phyloP scores from a whole-genome alignment of 2,888 invertebrate species.

The Strigamia crassipes region DNA sequence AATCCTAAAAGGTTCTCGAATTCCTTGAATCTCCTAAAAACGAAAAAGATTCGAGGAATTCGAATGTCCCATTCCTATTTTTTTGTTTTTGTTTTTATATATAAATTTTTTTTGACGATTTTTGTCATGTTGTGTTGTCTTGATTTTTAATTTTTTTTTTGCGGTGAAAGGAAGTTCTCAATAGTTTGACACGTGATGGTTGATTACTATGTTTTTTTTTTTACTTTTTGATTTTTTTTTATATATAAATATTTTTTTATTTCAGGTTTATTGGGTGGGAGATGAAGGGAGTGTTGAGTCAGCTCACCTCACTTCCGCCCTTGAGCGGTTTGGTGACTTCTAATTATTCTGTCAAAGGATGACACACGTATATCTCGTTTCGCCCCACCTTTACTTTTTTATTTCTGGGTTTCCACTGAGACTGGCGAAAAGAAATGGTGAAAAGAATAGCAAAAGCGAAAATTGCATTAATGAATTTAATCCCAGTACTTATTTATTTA shows the following conservation, averaged over 20 bases:
- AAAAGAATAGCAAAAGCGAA: too few relatives aligned
- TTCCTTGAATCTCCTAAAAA: too few relatives aligned
- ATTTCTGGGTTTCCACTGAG: background rate
- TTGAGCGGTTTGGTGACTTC: conserved; percentile 21
- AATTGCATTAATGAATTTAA: too few relatives aligned
- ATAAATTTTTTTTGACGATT: too few relatives aligned
- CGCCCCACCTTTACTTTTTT: background rate
- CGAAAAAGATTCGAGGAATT: too few relatives aligned
- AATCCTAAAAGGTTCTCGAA: too few relatives aligned
- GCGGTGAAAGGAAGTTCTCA: background rate
- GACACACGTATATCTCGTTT: conserved; percentile 6
- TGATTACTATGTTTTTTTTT: background rate
- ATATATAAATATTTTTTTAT: background rate
- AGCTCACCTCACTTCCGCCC: conserved; percentile 21
- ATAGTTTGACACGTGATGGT: conserved; percentile 6
- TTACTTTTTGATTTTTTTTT: background rate
- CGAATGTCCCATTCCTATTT: too few relatives aligned
- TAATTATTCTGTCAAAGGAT: conserved; percentile 21
- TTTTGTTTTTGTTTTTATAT: too few relatives aligned
- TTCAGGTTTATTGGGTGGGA: background rate
- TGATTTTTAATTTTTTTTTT: too few relatives aligned
- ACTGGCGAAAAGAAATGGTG: too few relatives aligned
- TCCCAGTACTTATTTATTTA: too few relatives aligned
- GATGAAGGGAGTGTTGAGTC: conserved; percentile 11
- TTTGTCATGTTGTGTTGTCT: too few relatives aligned